These are phyloP conservation scores for Pammene fasciana DNA, from an alignment of 2,888 invertebrate species.

Conservation along the genomic window DNA sequence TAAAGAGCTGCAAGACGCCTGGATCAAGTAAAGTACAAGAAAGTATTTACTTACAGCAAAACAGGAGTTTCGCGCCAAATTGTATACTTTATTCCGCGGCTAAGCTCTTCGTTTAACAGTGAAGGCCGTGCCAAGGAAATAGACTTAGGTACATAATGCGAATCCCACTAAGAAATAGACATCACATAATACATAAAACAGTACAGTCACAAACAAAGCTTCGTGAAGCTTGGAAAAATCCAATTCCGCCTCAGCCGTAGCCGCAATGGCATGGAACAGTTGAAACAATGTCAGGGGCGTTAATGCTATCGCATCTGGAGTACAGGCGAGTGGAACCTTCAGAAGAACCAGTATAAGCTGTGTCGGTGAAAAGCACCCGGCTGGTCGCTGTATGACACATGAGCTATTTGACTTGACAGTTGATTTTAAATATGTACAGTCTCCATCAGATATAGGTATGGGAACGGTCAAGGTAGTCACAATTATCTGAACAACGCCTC, in stretches of 20 bases:
- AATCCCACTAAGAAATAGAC: background rate
- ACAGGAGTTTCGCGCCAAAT: background rate
- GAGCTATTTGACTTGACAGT: too few relatives aligned
- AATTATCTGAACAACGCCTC: too few relatives aligned
- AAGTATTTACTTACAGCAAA: too few relatives aligned
- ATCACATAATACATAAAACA: slow-evolving; percentile 16
- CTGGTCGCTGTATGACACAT: too few relatives aligned
- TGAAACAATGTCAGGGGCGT: slow-evolving; percentile 15
- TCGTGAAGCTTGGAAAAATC: slow-evolving; percentile 23
- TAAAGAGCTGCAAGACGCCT: too few relatives aligned
- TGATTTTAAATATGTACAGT: too few relatives aligned
- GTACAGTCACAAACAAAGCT: slow-evolving; percentile 2
- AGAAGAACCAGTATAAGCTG: background rate
- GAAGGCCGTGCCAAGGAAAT: background rate
- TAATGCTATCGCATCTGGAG: background rate
- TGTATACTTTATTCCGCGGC: background rate
- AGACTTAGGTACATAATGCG: background rate
- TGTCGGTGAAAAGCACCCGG: background rate
- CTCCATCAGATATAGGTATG: too few relatives aligned
- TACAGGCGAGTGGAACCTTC: background rate
- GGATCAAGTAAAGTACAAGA: too few relatives aligned
- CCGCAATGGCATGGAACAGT: slow-evolving; percentile 7
- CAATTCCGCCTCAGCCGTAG: slow-evolving; percentile 15
- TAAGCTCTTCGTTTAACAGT: background rate
- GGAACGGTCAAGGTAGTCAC: too few relatives aligned